Evolutionary conservation across 2,797 vertebrate genomes (phyloP), one percentile per base, ranked within the genome.

Genomic region (Molossus molossus): DNA sequence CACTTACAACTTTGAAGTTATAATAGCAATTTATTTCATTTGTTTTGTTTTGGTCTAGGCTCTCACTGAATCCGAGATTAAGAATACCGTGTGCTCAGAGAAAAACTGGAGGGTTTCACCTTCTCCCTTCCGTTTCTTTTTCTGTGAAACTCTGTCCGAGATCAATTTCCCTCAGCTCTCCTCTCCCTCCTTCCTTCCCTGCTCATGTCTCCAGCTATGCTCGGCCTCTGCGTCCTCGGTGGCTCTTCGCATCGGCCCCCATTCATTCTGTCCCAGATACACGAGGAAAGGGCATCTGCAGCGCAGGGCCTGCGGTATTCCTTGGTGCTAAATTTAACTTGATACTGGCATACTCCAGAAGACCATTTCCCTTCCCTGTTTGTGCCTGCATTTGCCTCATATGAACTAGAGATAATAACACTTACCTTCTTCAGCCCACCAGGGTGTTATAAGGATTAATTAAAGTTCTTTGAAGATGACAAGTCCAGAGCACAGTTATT

Each of bases 401-500:
- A 86, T 73, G 77, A 96, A 96, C 93, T 95, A 79, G 83, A 94
- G 58, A 96, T 96, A 97, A 97, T 96, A 96, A 96, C 96, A 93
- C 77, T 95, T 95, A 92, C 91, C 94, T 97, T 87, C 90, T 96
- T 85, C 27, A 95, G 84, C 91, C 94, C 96, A 94, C 89, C 33
- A 83, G 96, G 96, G 97, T 97, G 90, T 96, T 97, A 88, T 95
- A 90, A 96, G 87, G 97, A 97, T 97, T 97, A 97, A 98, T 97
- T 97, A 97, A 97, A 96, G 94, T 97, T 95, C 93, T 97, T 96
- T 96, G 96, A 96, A 83, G 94, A 96, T 96, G 96, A 97, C 96
- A 97, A 96, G 91, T 91, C 82, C 84, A 53, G 81, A 88, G 85
- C 60, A 92, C 45, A 87, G 92, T 96, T 96, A 96, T 97, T 97